phyloP scores from a whole-genome alignment of 2,888 invertebrate genomes.

The Archaeoteleia sp. region DNA sequence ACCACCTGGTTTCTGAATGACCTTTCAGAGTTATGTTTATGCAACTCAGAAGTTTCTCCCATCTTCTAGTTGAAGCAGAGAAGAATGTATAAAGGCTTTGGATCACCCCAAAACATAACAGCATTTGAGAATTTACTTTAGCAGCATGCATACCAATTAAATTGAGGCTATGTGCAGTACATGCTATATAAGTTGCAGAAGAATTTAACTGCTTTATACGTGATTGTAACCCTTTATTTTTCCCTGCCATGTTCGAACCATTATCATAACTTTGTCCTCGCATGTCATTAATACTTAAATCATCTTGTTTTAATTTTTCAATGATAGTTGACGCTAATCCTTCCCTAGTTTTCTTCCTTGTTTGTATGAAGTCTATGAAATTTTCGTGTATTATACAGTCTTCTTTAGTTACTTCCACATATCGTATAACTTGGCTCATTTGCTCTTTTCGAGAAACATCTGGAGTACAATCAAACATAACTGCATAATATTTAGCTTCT shows the following conservation, averaged over 20 bases:
- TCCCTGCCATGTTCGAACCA: conserved; percentile 50
- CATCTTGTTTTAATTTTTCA: conserved; percentile 27
- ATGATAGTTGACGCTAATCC: too few species aligned
- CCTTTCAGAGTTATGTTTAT: too few species aligned
- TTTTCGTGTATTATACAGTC: too few species aligned
- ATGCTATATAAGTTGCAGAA: conserved; percentile 32
- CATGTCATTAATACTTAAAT: conserved; percentile 34
- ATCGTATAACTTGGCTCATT: conserved; percentile 48
- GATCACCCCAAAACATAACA: conserved; percentile 50
- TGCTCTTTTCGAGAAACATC: conserved; percentile 53
- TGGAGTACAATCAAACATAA: conserved; percentile 55
- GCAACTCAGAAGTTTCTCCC: too few species aligned
- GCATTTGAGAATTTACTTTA: conserved; percentile 38
- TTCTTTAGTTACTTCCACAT: conserved; percentile 47
- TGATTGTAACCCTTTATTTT: conserved; percentile 47
- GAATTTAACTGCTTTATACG: conserved; percentile 48
- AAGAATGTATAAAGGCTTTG: conserved; percentile 39
- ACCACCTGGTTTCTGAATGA: too few species aligned
- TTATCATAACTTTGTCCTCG: conserved; percentile 54
- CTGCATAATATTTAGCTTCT: conserved; percentile 52
- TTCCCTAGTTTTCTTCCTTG: conserved; percentile 53
- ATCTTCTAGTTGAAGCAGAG: conserved; percentile 39
- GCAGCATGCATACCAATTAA: conserved; percentile 49
- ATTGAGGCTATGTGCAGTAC: conserved; percentile 50
- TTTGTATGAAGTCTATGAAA: too few species aligned